Conservation (phyloP, 2,113 vertebrate species). For the Pluvianellus socialis region DNA sequence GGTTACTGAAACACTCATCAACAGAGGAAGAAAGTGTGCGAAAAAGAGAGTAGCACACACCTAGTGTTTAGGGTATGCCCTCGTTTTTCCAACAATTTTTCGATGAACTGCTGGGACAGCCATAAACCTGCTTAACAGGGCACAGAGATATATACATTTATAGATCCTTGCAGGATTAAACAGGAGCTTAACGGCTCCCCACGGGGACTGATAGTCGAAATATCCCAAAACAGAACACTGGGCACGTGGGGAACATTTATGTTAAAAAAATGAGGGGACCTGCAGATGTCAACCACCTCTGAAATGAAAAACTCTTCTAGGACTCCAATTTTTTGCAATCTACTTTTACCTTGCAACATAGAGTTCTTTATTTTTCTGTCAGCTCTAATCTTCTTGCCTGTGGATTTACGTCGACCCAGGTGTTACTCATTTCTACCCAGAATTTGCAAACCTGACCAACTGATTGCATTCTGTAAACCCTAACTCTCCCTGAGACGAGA, state of each 20-base stretch:
- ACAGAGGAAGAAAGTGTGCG: background rate
- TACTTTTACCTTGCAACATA: background rate
- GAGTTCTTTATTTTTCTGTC: background rate
- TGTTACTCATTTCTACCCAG: background rate
- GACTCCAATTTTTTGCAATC: background rate
- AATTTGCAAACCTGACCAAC: background rate
- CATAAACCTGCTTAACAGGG: background rate
- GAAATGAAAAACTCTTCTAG: background rate
- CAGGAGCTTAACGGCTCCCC: background rate
- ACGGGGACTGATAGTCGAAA: background rate
- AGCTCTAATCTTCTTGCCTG: slow-evolving; percentile 20
- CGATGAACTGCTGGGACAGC: background rate
- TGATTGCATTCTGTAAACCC: background rate
- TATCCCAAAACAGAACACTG: background rate
- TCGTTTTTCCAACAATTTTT: background rate
- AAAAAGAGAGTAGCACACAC: background rate
- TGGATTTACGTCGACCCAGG: background rate
- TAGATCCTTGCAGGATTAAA: slow-evolving; percentile 9
- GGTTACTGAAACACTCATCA: background rate
- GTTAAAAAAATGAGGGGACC: background rate
- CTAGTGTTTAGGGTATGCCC: background rate
- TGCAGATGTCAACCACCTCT: background rate
- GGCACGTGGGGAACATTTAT: background rate
- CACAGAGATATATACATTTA: background rate
- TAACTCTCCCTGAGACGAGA: background rate